phyloP scores from a whole-genome alignment of 1,140 invertebrate genomes.

The Psix sp. region DNA sequence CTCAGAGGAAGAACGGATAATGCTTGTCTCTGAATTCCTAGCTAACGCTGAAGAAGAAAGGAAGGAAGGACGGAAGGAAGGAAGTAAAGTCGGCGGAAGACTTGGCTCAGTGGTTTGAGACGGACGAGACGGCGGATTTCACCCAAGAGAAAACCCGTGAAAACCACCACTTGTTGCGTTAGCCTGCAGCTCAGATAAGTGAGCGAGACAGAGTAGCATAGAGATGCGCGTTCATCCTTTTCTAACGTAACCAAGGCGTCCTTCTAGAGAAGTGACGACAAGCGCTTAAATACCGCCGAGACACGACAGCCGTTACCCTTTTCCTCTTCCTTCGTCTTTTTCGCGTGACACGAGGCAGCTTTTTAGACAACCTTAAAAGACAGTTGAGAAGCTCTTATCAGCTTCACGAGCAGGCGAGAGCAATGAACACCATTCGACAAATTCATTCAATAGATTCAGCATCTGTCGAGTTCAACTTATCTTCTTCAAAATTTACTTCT shows the following conservation, averaged over 20 bases:
- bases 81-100: slow-evolving; percentile 30
- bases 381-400: slow-evolving; percentile 31
- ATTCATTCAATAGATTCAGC: slow-evolving; percentile 22
- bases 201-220: slow-evolving; percentile 61
- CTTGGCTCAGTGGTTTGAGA: slow-evolving; percentile 64
- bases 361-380: slow-evolving; percentile 45
- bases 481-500: slow-evolving; percentile 8
- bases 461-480: slow-evolving; percentile 13
- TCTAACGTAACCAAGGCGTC: slow-evolving; percentile 37
- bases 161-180: slow-evolving; percentile 78
- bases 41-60: slow-evolving; percentile 26
- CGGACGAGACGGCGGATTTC: slow-evolving; percentile 69
- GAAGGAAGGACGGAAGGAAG: slow-evolving; percentile 27
- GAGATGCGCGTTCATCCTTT: slow-evolving; percentile 37
- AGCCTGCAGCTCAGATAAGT: slow-evolving; percentile 68
- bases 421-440: slow-evolving; percentile 37
- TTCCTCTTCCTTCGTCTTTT: slow-evolving; percentile 38
- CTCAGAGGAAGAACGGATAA: slow-evolving; percentile 39
- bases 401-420: slow-evolving; percentile 1
- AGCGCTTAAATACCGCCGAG: slow-evolving; percentile 51
- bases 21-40: slow-evolving; percentile 55
- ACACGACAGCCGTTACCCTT: slow-evolving; percentile 55
- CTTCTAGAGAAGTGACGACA: slow-evolving; percentile 33
- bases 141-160: slow-evolving; percentile 76
- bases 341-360: slow-evolving; percentile 20